Percentiles rank a stretch among this genome's conserved stretches.
These are phyloP conservation scores for Drosophila varians DNA, from an alignment of 1,140 invertebrate species.

Conservation along the genomic window DNA sequence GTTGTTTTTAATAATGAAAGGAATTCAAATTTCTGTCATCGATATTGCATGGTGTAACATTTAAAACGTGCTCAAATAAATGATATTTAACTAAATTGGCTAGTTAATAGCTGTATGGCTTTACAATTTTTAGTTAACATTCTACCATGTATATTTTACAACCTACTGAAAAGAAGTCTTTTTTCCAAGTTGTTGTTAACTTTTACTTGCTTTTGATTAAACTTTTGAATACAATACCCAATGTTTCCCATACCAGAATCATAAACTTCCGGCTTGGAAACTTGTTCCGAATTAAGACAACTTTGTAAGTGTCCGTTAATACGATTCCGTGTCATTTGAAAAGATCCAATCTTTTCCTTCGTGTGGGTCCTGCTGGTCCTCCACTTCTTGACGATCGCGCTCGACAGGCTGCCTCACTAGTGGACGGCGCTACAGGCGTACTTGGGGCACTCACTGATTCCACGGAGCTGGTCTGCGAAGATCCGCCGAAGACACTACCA, in stretches of 20 bases:
- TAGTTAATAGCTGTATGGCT: slow-evolving; percentile 35
- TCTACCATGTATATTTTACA: slow-evolving; percentile 29
- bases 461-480: slow-evolving; percentile 21
- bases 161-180: slow-evolving; percentile 12
- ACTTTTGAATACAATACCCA: background rate
- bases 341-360: slow-evolving; percentile 63
- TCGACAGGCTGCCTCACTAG: slow-evolving; percentile 21
- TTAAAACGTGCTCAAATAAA: slow-evolving; percentile 21
- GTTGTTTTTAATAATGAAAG: background rate
- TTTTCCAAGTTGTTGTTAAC: slow-evolving; percentile 15
- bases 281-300: slow-evolving; percentile 29
- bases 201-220: slow-evolving; percentile 23
- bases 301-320: slow-evolving; percentile 38
- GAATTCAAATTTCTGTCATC: slow-evolving; percentile 1
- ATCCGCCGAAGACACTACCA: slow-evolving; percentile 23
- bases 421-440: slow-evolving; percentile 42
- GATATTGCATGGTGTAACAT: slow-evolving; percentile 1
- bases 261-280: background rate
- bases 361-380: slow-evolving; percentile 29
- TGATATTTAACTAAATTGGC: slow-evolving; percentile 54
- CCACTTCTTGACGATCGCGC: slow-evolving; percentile 47
- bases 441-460: slow-evolving; percentile 52
- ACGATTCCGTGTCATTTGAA: slow-evolving; percentile 38
- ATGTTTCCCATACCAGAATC: background rate
- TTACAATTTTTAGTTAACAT: slow-evolving; percentile 37